Base-by-base conservation (phyloP, 37 sponge, comb jelly and placozoan species). In the Chondrosia reniformis region DNA sequence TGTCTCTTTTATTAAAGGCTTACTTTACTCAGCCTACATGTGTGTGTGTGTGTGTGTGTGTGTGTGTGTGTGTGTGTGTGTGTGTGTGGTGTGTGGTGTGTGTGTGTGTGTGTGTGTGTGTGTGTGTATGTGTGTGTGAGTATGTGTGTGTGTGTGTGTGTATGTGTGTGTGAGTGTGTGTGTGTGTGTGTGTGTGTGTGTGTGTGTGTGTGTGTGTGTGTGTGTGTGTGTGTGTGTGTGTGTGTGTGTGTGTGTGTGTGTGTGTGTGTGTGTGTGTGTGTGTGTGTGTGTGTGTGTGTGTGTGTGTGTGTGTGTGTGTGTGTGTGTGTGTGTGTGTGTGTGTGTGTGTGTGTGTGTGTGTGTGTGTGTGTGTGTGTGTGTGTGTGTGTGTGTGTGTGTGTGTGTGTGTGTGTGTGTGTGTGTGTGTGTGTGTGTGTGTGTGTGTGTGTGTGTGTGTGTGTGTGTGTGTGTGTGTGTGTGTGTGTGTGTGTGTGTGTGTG, bases 331-430 rank as follows among this genome's bases (percentile, higher is more conserved):
- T 63, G 24, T 63, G 24, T 63, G 24, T 63, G 64, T 63, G 24
- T 25, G 64, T 49, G 15, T 49, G 52, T 49, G 15, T 49, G 52
- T 49, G 15, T 61, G 27, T 61, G 63, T 61, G 63, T 61, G 63
- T 61, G 63, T 61, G 63, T 61, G 63, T 61, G 17, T 61, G 63
- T 61, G 63, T 61, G 63, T 61, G 63, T 61, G 63, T 61, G 63
- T 61, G 63, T 61, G 63, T 61, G 63, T 61, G 63, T 61, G 63
- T 61, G 63, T 61, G 63, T 61, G 63, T 61, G 63, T 61, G 66
- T 64, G 36, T 13, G 66, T 64, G 36, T 13, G 66, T 64, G 36
- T 13, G 36, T 64, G 36, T 6, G 9, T 56, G 9, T 6, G 27
- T 56, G 58, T 56, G 58, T 56, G n/a, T 56, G 58, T 2, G 58